Evolutionary conservation across 35 echinoderm and acorn worm genomes (phyloP), one percentile per base, ranked within the genome.

Genomic region (Diadema setosum): DNA sequence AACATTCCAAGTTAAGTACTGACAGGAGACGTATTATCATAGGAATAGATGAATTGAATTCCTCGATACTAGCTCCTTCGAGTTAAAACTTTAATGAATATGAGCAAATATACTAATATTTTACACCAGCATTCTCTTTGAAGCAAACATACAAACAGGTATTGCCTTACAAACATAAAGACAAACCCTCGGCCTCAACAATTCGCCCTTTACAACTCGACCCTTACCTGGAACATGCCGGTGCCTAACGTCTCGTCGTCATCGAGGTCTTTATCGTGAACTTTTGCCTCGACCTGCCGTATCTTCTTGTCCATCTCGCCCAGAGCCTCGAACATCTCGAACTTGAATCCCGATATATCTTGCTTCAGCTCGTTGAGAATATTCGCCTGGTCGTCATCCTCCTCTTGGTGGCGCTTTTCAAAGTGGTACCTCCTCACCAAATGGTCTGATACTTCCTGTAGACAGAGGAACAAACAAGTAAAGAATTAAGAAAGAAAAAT

Each of bases 261-360:
- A 12, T 84, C 91, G 9, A 98, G 11, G 8, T 98, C 95, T 48
- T 86, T 83, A 57, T 98, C 88, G 48, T 98, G 64, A 1, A 98
- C 95, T 75, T 94, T 98, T 16, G 95, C 95, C 26, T 98, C 91
- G 8, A 98, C 95, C 36, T 98, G 91, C 20, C 92, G 48, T 4
- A 98, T 98, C 83, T 98, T 98, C 45, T 98, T 94, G 63, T 98
- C 95, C 95, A 98, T 98, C 58, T 98, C 91, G 31, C 88, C 89
- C 2, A 98, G 91, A 11, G 95, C 91, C 78, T 98, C 95, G 65
- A 98, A 98, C 95, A 98, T 98, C 41, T 98, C 95, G 32, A 91
- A 98, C 39, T 98, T 98, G 82, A 98, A 98, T 3, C 95, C 95
- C 16, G 95, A 98, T 27, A 98, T 93, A 75, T 98, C 95, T 73